Evolutionary conservation across 2,797 vertebrate species (phyloP).

Genomic region (Crax fasciolata): DNA sequence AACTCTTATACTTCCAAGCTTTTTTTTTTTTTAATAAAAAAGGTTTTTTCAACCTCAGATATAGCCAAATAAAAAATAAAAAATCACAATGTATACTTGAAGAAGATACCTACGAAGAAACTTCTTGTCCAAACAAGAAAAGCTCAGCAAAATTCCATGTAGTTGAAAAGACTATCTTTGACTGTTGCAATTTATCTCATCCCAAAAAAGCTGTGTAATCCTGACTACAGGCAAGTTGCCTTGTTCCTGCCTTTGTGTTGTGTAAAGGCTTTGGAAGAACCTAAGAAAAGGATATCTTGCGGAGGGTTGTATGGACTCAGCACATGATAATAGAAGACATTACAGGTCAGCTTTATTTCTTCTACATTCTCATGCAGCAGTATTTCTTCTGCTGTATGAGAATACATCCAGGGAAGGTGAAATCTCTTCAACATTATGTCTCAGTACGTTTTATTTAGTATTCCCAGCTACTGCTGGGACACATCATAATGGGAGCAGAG

Average conservation of each 20-base stretch:
- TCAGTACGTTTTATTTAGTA: slow-evolving; percentile 22
- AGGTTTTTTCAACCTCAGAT: background rate
- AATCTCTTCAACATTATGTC: background rate
- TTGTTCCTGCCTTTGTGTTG: background rate
- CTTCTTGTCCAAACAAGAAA: slow-evolving; percentile 4
- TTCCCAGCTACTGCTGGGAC: background rate
- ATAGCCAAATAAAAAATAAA: background rate
- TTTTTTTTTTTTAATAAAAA: slow-evolving; percentile 2
- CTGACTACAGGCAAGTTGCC: background rate
- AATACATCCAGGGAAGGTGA: background rate
- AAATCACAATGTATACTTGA: background rate
- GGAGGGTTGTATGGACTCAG: background rate
- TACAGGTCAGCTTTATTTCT: background rate
- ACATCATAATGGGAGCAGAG: background rate
- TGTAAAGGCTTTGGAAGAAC: slow-evolving; percentile 7
- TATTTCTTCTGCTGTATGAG: background rate
- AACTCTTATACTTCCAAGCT: background rate
- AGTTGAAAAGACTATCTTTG: slow-evolving; percentile 13
- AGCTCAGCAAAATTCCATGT: background rate
- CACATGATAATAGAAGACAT: background rate
- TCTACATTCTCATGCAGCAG: background rate
- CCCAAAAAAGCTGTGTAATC: slow-evolving; percentile 15
- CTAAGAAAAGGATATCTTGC: background rate
- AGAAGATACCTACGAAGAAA: slow-evolving; percentile 30
- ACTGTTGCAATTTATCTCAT: slow-evolving; percentile 6